These are phyloP conservation scores for Petrophora chlorosata DNA, from an alignment of 2,888 invertebrate genomes.

Conservation along the genomic window DNA sequence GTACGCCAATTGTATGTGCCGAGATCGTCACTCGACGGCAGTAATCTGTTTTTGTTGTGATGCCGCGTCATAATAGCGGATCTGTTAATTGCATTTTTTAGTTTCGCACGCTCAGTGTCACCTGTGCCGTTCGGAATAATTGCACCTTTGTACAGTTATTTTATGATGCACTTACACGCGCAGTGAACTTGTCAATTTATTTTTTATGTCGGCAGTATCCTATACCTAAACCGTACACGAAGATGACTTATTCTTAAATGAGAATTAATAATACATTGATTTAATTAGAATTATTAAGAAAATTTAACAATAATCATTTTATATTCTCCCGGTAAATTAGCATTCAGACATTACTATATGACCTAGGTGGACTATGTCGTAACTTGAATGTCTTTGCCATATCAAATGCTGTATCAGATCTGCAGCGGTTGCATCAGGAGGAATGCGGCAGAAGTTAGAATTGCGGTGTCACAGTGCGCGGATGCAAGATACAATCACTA, in stretches of 20 bases:
- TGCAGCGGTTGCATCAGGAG: neutral
- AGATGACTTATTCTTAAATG: too few relatives aligned
- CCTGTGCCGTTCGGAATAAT: conserved; percentile 10
- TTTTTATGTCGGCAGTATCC: neutral
- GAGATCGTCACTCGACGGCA: too few relatives aligned
- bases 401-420: neutral
- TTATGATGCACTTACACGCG: neutral
- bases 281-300: too few relatives aligned
- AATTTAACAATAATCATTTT: too few relatives aligned
- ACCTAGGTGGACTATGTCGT: too few relatives aligned
- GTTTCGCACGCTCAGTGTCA: conserved; percentile 32
- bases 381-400: neutral
- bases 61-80: conserved; percentile 32
- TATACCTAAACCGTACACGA: neutral
- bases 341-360: too few relatives aligned
- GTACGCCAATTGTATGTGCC: conserved; percentile 57
- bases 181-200: conserved; percentile 1
- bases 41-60: conserved; percentile 58
- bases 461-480: neutral
- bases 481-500: neutral
- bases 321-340: too few relatives aligned
- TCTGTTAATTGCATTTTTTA: conserved; percentile 35
- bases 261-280: too few relatives aligned
- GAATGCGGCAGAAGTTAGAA: neutral
- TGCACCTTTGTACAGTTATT: conserved; percentile 15